Conservation (phyloP, 2,113 vertebrate genomes). For the Polypterus bichir region DNA sequence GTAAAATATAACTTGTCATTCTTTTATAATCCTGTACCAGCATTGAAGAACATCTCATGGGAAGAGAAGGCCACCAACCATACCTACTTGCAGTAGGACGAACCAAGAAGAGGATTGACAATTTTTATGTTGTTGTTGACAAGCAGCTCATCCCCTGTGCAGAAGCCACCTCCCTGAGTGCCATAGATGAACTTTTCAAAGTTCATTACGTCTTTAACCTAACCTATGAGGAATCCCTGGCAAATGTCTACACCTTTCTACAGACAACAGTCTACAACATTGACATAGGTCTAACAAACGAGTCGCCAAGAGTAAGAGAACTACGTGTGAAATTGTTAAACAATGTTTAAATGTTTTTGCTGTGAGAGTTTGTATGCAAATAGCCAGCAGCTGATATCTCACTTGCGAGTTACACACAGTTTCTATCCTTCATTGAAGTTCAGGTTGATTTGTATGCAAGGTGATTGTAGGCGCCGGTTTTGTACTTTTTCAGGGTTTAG, state of each 20-base stretch:
- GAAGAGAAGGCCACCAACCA: conserved; percentile 13
- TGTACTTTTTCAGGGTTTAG: conserved; percentile 10
- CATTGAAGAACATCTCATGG: conserved; percentile 18
- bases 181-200: conserved; percentile 22
- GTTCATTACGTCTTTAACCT: conserved; percentile 17
- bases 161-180: conserved; percentile 14
- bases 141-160: conserved; percentile 18
- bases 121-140: conserved; percentile 15
- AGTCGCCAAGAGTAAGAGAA: conserved; percentile 19
- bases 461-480: conserved; percentile 10
- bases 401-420: conserved; percentile 9
- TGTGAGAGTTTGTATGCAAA: too few species aligned
- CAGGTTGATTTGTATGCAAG: conserved; percentile 12
- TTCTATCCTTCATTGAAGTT: conserved; percentile 18
- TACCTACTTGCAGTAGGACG: conserved; percentile 17
- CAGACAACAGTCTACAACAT: conserved; percentile 3
- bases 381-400: too few species aligned
- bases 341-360: background rate
- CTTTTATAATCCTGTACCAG: conserved; percentile 11
- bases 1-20: too few species aligned
- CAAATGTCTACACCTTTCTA: conserved; percentile 12
- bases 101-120: conserved; percentile 15
- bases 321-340: conserved; percentile 15
- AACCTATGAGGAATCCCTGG: conserved; percentile 6
- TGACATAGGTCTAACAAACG: conserved; percentile 14